phyloP scores from a whole-genome alignment of 2,888 invertebrate genomes.

The Plebejus argus region DNA sequence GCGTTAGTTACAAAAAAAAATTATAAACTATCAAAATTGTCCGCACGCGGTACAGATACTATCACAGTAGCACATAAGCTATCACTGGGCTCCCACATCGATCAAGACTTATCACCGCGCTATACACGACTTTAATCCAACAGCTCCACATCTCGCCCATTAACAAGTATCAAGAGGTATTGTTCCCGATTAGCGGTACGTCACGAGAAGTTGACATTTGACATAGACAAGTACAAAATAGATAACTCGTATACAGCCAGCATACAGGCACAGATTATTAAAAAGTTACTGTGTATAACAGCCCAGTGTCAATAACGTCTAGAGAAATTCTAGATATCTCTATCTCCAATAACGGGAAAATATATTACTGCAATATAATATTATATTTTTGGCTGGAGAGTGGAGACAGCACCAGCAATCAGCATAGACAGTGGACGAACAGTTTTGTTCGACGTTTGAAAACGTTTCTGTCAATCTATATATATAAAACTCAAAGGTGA shows the following conservation, averaged over 20 bases:
- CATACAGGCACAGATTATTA: no score
- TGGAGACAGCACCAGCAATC: no score
- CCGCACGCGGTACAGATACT: not conserved
- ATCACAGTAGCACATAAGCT: slow-evolving; percentile 25
- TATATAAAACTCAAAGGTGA: no score
- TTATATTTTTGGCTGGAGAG: no score
- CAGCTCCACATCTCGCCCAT: slow-evolving; percentile 42
- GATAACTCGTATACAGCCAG: not conserved
- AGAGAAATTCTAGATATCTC: no score
- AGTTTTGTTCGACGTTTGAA: no score
- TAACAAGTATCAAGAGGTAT: slow-evolving; percentile 41
- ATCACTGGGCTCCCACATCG: slow-evolving; percentile 70
- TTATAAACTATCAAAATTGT: not conserved
- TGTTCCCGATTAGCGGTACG: slow-evolving; percentile 38
- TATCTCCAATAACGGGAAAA: no score
- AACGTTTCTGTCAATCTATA: no score
- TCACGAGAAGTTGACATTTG: not conserved
- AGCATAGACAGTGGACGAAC: no score
- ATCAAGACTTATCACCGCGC: slow-evolving; percentile 74
- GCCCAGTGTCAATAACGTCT: no score
- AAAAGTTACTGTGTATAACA: no score
- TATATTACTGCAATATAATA: no score
- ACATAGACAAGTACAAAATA: not conserved
- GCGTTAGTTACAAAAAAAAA: not conserved
- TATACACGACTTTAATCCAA: slow-evolving; percentile 41